Evolutionary conservation across 2,797 vertebrate genomes (phyloP).

Genomic region (Parauchenoglanis punctatus): DNA sequence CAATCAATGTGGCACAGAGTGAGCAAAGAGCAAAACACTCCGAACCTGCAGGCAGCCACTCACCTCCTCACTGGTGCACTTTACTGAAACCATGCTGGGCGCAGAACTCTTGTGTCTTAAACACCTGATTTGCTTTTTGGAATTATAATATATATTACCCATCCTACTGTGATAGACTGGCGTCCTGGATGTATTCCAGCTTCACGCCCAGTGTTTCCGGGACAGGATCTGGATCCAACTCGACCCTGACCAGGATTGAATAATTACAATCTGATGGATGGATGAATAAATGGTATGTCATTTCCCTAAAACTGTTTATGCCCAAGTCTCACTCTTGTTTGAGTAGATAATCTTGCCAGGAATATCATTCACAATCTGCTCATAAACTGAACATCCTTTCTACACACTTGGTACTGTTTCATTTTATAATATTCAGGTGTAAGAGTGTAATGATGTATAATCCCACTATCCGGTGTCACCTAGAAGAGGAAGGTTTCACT

Average conservation of each 20-base stretch:
- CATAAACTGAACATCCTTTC: not conserved
- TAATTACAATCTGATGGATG: not conserved
- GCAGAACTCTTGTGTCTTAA: not conserved
- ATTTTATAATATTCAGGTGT: not conserved
- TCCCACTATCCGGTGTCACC: not conserved
- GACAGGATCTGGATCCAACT: not conserved
- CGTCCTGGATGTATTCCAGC: not conserved
- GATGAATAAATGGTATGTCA: not conserved
- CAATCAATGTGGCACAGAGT: not conserved
- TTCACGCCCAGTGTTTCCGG: not conserved
- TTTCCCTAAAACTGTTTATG: not conserved
- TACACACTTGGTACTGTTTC: not conserved
- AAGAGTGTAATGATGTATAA: not conserved
- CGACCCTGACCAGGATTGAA: not conserved
- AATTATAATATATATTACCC: constrained; percentile 6
- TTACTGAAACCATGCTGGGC: not conserved
- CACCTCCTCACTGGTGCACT: not conserved
- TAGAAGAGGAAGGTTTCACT: not conserved
- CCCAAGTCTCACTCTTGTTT: not conserved
- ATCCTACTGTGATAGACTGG: not conserved
- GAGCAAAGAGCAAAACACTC: constrained; percentile 8
- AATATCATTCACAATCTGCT: not conserved
- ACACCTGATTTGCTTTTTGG: not conserved
- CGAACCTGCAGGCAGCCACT: constrained; percentile 4
- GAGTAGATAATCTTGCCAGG: not conserved